Base-by-base conservation (phyloP, 1,140 invertebrate species). In the Adoxophyes honmai region DNA sequence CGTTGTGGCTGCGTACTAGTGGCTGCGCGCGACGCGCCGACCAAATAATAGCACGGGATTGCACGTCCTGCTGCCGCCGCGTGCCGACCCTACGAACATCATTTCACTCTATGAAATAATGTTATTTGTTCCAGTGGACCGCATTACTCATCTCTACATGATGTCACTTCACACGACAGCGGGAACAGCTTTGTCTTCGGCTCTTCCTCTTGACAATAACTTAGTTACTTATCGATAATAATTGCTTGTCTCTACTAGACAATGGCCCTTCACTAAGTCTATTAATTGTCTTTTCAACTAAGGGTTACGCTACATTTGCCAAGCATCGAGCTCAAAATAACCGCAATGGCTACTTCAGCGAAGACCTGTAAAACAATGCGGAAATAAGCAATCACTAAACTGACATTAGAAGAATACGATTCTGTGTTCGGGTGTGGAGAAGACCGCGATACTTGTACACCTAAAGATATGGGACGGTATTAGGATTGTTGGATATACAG, bases 31-130 rank as follows among this genome's bases (percentile, higher is more conserved):
- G 69, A 59, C 65, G 61, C 62, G 59, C 66, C 70, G 64, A 74
- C 75, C 71, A 73, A 75, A 73, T 80, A 79, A 78, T 86, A 70
- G 71, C 68, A 57, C 60, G 55, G 69, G 67, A 80, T 73, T 71
- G 70, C 57, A 68, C 78, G 78, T 81, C 79, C 79, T 81, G 75
- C 73, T 66, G 62, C 9, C 33, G 39, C 65, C 66, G 21, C 18
- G 42, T 62, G 59, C 68, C 67, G 66, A 70, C 73, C 66, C 79
- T 75, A 78, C 66, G n/a, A n/a, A 78, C 62, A 75, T 75, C 63
- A 69, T 74, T 67, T 70, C 58, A 62, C 60, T 67, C 65, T 70
- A 73, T 66, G 60, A 65, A 73, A 73, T 69, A 64, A 70, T 73
- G 38, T 64, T 56, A 64, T 70, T 73, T 18, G 61, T 65, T 63